A percentile compares a stretch with the other conserved stretches of the same genome.
These are phyloP conservation scores for Actinernus sp. DNA, from an alignment of 92 coral and sea anemone genomes.

Conservation along the genomic window DNA sequence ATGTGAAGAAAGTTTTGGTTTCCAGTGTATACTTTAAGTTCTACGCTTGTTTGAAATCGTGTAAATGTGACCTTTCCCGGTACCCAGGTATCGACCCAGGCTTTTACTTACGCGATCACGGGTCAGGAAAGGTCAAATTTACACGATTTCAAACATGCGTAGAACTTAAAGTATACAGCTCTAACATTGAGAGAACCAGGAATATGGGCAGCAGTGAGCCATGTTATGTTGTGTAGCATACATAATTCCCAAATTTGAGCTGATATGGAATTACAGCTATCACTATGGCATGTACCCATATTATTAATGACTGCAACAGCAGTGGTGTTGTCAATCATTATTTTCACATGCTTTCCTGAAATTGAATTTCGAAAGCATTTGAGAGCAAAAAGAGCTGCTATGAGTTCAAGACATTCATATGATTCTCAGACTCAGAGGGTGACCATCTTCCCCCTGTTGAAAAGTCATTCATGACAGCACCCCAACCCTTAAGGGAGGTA, in stretches of 20 bases:
- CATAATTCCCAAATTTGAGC: conserved; percentile 54
- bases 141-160: no score
- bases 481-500: conserved; percentile 52
- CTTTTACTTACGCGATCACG: no score
- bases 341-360: conserved; percentile 48
- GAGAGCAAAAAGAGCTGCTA: conserved; percentile 52
- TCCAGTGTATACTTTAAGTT: no score
- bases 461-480: conserved; percentile 25
- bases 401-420: conserved; percentile 34
- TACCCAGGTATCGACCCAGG: no score
- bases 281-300: conserved; percentile 67
- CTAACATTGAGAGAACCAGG: conserved; percentile 29
- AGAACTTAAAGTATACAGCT: no score
- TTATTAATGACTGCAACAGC: conserved; percentile 56
- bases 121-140: no score
- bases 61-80: no score
- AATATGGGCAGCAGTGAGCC: conserved; percentile 65
- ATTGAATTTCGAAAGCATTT: conserved; percentile 33
- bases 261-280: conserved; percentile 5
- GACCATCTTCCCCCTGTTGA: conserved; percentile 58
- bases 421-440: conserved; percentile 20
- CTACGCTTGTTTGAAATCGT: no score
- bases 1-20: no score
- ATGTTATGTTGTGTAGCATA: conserved; percentile 18
- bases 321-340: conserved; percentile 58